These are phyloP conservation scores for Emydocephalus ijimae DNA, from an alignment of 2,113 vertebrate species.

Conservation along the genomic window DNA sequence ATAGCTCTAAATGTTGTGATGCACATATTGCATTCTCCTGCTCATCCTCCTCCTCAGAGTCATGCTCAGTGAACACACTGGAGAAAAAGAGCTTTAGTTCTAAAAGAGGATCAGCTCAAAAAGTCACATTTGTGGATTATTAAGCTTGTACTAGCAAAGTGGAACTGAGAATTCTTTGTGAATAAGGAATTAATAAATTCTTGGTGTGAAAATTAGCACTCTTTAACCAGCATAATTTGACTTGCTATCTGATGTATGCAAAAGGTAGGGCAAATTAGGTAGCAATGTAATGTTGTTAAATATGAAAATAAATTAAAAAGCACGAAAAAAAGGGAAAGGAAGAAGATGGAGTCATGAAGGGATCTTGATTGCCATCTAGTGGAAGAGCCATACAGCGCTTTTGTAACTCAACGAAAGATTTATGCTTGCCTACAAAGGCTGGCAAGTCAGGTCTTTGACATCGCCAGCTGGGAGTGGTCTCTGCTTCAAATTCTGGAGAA, in stretches of 20 bases:
- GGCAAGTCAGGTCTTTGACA: neutral
- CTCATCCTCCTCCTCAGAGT: no score
- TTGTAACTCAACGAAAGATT: neutral
- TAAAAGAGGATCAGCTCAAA: neutral
- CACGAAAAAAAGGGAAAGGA: neutral
- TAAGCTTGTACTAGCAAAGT: neutral
- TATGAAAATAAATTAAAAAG: neutral
- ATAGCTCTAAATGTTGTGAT: neutral
- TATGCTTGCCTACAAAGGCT: neutral
- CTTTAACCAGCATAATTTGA: neutral
- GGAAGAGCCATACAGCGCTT: neutral
- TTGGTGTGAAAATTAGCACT: neutral
- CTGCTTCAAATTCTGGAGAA: neutral
- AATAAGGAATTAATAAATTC: neutral
- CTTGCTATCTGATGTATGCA: neutral
- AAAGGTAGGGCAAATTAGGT: neutral
- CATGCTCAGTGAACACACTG: neutral
- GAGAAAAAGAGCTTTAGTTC: neutral
- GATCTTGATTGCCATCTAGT: neutral
- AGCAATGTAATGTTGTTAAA: neutral
- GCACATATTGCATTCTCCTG: neutral
- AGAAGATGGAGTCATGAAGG: neutral
- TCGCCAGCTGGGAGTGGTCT: neutral
- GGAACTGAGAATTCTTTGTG: neutral
- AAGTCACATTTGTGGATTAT: neutral